phyloP scores from a whole-genome alignment of 2,888 invertebrate genomes.

The Eurytoma californica region DNA sequence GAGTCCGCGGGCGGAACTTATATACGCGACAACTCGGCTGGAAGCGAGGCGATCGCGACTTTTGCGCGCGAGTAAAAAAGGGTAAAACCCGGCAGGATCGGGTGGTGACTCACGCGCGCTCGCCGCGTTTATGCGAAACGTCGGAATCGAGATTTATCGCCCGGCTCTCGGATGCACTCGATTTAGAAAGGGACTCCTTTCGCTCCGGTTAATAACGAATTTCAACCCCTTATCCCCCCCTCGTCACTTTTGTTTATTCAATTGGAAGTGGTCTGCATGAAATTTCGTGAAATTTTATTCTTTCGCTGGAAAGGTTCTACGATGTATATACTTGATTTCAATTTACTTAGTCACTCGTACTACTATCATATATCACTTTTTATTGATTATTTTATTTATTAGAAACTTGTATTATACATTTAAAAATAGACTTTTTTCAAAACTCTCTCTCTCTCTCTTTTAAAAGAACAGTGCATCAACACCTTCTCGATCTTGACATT shows the following conservation, averaged over 20 bases:
- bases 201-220: neutral
- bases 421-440: no score
- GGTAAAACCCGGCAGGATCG: neutral
- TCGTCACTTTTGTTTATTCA: neutral
- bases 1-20: neutral
- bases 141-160: conserved; percentile 20
- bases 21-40: conserved; percentile 7
- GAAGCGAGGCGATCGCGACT: conserved; percentile 8
- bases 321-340: no score
- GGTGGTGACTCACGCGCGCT: conserved; percentile 17
- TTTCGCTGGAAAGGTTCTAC: neutral
- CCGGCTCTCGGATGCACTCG: conserved; percentile 36
- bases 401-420: no score
- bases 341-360: neutral
- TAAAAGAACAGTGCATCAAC: no score
- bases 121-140: neutral
- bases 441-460: no score
- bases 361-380: neutral
- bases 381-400: no score
- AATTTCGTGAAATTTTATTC: neutral
- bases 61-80: conserved; percentile 3
- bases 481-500: no score
- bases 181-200: neutral
- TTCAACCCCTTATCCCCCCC: no score
- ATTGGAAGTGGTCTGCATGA: neutral